Evolutionary conservation across 2,888 invertebrate genomes (phyloP).

Genomic region (Corbicula japonica): DNA sequence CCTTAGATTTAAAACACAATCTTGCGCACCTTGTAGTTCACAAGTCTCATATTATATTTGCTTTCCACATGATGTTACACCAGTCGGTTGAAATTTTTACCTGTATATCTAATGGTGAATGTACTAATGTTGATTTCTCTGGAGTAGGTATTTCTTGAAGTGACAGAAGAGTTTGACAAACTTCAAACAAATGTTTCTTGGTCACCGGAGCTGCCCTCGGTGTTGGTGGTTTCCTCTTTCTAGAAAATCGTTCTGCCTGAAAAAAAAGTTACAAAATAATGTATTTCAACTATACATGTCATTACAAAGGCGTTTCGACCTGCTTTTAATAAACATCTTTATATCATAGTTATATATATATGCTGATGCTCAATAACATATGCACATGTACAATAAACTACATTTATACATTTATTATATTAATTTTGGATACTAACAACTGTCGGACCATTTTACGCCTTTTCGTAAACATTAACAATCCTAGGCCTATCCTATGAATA

Average conservation of each 20-base stretch:
- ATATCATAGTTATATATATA: not conserved
- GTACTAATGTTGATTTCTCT: no score
- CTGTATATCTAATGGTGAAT: no score
- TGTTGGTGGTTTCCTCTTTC: conserved; percentile 40
- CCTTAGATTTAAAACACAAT: no score
- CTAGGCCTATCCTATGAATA: not conserved
- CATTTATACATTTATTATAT: not conserved
- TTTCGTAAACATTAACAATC: not conserved
- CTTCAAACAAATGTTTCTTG: conserved; percentile 31
- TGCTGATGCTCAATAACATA: not conserved
- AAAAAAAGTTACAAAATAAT: not conserved
- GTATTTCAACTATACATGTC: no score
- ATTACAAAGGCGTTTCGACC: not conserved
- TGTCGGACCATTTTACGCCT: not conserved
- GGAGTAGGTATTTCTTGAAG: not conserved
- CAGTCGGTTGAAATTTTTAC: no score
- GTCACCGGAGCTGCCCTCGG: conserved; percentile 19
- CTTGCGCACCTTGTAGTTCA: no score
- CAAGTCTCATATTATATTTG: no score
- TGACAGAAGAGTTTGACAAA: conserved; percentile 12
- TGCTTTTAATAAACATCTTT: not conserved
- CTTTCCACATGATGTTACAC: no score
- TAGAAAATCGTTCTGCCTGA: conserved; percentile 25
- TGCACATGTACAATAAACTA: not conserved
- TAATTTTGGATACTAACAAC: not conserved